phyloP scores from a whole-genome alignment of 2,888 invertebrate species.

The Clostera curtula region DNA sequence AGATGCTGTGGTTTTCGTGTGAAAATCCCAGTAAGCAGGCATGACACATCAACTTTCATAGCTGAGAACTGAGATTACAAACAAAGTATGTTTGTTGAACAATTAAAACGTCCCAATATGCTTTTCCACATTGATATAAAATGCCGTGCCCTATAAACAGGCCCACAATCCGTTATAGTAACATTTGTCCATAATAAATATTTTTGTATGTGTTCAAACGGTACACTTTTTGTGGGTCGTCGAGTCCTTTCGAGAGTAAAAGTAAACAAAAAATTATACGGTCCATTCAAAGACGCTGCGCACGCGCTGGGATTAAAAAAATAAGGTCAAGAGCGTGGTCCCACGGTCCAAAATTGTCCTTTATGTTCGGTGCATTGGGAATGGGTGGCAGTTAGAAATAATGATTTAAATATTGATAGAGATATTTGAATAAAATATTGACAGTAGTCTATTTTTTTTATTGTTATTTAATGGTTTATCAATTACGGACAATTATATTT shows the following conservation, averaged over 20 bases:
- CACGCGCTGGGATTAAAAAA: slow-evolving; percentile 42
- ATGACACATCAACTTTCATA: slow-evolving; percentile 12
- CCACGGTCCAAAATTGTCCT: slow-evolving; percentile 28
- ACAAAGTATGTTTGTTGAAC: slow-evolving; percentile 7
- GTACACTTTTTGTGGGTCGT: slow-evolving; percentile 42
- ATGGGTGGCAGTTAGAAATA: slow-evolving; percentile 4
- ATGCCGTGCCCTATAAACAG: slow-evolving; percentile 34
- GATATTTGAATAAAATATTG: too few species aligned
- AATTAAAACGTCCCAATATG: too few species aligned
- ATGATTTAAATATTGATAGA: not conserved
- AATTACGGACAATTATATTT: too few species aligned
- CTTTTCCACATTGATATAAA: too few species aligned
- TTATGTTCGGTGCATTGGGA: slow-evolving; percentile 18
- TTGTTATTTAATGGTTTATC: too few species aligned
- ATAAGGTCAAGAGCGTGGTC: slow-evolving; percentile 31
- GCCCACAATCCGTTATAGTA: slow-evolving; percentile 30
- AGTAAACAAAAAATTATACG: slow-evolving; percentile 66
- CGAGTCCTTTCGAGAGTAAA: slow-evolving; percentile 56
- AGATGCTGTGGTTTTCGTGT: not conserved
- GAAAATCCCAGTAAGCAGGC: slow-evolving; percentile 2
- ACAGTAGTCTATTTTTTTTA: too few species aligned
- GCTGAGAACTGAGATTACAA: slow-evolving; percentile 4
- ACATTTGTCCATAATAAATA: slow-evolving; percentile 52
- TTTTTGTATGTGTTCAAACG: slow-evolving; percentile 42
- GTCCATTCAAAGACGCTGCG: slow-evolving; percentile 45